Conservation (phyloP, 1,140 invertebrate genomes). For the Metopolophium dirhodum region DNA sequence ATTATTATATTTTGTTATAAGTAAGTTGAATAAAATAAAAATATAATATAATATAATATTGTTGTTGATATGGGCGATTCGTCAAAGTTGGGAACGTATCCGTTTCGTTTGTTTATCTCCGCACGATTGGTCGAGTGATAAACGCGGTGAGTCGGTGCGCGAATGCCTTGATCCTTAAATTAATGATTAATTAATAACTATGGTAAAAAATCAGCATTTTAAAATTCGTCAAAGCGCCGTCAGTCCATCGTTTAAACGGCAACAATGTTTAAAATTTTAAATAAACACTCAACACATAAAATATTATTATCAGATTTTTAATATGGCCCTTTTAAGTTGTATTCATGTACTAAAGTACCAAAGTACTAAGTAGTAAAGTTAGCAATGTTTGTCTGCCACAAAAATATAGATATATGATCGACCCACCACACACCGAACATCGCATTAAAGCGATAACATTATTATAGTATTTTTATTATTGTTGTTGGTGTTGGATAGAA, state of each 20-base stretch:
- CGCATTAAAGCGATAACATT: no score
- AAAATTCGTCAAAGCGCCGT: not conserved
- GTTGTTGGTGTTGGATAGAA: no score
- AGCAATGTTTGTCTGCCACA: no score
- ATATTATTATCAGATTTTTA: not conserved
- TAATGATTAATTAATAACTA: not conserved
- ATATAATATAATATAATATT: not conserved
- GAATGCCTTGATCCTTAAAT: not conserved
- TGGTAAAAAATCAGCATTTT: not conserved
- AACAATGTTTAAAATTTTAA: not conserved
- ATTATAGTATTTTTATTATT: no score
- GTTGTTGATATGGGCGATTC: conserved; percentile 45
- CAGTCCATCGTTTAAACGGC: not conserved
- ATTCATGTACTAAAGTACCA: not conserved
- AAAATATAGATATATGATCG: no score
- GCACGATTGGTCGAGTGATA: not conserved
- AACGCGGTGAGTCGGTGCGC: not conserved
- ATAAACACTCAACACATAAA: not conserved
- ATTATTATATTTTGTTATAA: not conserved
- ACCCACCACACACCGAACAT: no score
- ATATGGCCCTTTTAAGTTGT: not conserved
- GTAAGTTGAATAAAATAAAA: conserved; percentile 13
- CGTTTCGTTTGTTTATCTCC: not conserved
- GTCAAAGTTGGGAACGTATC: conserved; percentile 51
- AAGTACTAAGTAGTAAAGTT: no score